These are phyloP conservation scores for Corythucha ciliata DNA, from an alignment of 2,888 invertebrate species.

Conservation along the genomic window DNA sequence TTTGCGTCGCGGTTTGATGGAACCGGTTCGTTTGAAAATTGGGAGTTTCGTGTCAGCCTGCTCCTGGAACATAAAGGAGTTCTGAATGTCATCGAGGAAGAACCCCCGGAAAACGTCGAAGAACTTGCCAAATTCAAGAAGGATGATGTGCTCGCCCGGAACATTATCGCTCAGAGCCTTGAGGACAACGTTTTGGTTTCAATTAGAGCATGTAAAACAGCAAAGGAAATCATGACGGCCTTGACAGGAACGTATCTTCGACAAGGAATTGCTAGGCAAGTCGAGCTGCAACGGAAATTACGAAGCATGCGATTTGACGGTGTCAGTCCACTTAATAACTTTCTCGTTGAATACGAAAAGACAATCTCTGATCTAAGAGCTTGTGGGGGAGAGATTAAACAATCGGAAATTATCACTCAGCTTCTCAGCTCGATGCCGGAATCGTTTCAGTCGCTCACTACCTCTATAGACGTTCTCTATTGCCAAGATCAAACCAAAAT, in stretches of 20 bases:
- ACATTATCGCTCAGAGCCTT: too few species aligned
- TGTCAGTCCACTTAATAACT: neutral
- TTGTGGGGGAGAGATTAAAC: neutral
- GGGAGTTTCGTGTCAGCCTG: too few species aligned
- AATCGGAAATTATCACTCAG: neutral
- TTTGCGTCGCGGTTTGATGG: too few species aligned
- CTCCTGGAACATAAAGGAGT: too few species aligned
- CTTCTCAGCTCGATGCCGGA: conserved; percentile 12
- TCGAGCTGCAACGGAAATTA: neutral
- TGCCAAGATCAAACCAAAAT: conserved; percentile 6
- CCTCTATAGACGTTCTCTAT: conserved; percentile 10
- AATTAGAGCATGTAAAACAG: too few species aligned
- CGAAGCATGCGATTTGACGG: neutral
- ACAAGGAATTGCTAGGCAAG: neutral
- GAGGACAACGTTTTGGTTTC: too few species aligned
- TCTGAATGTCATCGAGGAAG: too few species aligned
- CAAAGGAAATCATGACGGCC: neutral
- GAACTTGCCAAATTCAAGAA: too few species aligned
- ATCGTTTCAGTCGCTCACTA: conserved; percentile 11
- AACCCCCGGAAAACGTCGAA: too few species aligned
- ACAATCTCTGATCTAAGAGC: neutral
- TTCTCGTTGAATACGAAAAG: too few species aligned
- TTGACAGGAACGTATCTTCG: neutral
- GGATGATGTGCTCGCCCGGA: too few species aligned
- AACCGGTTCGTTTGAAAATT: too few species aligned